Evolutionary conservation across 2,888 invertebrate species (phyloP).

Genomic region (Drosophila imparisetae): DNA sequence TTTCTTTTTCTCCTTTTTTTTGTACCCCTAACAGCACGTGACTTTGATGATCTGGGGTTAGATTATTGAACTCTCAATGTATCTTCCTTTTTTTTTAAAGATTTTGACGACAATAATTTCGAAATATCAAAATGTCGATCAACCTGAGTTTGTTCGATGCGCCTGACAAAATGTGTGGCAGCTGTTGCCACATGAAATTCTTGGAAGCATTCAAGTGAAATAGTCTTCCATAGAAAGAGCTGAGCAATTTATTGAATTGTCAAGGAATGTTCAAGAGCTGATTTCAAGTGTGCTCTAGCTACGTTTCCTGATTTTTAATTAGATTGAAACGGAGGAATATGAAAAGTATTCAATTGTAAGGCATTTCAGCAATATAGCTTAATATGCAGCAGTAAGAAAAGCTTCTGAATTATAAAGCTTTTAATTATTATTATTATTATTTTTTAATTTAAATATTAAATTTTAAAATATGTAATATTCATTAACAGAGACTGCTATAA

Average conservation of each 20-base stretch:
- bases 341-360: not conserved
- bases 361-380: not conserved
- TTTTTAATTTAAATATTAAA: not conserved
- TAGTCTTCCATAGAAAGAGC: slow-evolving; percentile 28
- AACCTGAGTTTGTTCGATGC: slow-evolving; percentile 18
- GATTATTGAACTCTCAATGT: slow-evolving; percentile 53
- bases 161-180: slow-evolving; percentile 17
- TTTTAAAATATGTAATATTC: not conserved
- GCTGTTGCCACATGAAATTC: slow-evolving; percentile 38
- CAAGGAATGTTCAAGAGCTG: not conserved
- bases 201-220: slow-evolving; percentile 40
- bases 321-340: not conserved
- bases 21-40: slow-evolving; percentile 48
- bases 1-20: not conserved
- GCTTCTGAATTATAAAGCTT: not conserved
- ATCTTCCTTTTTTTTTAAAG: not conserved
- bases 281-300: not conserved
- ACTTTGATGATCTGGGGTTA: slow-evolving; percentile 43
- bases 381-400: not conserved
- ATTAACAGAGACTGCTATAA: not conserved
- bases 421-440: not conserved
- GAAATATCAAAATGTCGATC: slow-evolving; percentile 31
- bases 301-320: slow-evolving; percentile 2
- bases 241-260: slow-evolving; percentile 1
- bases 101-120: slow-evolving; percentile 8